Base-by-base conservation (phyloP, 2,113 vertebrate genomes). In the Pyxicephalus adspersus region DNA sequence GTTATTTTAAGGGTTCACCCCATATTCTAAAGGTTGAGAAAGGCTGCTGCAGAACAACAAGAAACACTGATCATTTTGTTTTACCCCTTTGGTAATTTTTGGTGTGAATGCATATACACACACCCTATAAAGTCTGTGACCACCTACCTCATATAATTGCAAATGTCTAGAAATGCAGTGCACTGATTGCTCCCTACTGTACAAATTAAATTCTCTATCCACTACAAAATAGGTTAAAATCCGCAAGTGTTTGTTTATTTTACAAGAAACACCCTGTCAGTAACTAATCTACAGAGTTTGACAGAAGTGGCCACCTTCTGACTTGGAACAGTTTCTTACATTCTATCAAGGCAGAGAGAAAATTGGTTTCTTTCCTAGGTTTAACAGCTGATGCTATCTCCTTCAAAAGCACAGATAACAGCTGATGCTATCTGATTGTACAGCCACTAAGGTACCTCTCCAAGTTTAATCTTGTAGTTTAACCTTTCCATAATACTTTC, bases 301-400 rank as follows among this genome's bases (percentile, higher is more conserved):
- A 22, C 20, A 45, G 20, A 70, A 68, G 19, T 70, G 18, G 8
- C 19, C 28, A 51, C 55, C 25, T 70, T 61, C 50, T 60, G 52
- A 51, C 17, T 60, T 77, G 45, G 58, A 76, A 67, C 76, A 55
- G 26, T 55, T 55, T 67, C 25, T 54, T 77, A 25, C n/a, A 31
- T 67, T 66, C 15, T 58, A 16, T 67, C 31, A 15, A 70, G 50
- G 45, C 38, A 51, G 18, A 15, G 23, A 67, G 45, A 64, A 81
- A 81, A 81, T 81, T 73, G 67, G 38, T 64, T 81, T 73, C 67
- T 72, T 52, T 81, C 68, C 34, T 26, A 64, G 29, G 16, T 64
- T 51, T 34, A 81, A 73, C 58, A 73, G 67, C 66, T 73, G 58
- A 34, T 73, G 68, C 68, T 81, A 73, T 81, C 68, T 52, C 45